These are phyloP conservation scores for Camelus bactrianus DNA, from an alignment of 2,113 vertebrate species.

Conservation along the genomic window DNA sequence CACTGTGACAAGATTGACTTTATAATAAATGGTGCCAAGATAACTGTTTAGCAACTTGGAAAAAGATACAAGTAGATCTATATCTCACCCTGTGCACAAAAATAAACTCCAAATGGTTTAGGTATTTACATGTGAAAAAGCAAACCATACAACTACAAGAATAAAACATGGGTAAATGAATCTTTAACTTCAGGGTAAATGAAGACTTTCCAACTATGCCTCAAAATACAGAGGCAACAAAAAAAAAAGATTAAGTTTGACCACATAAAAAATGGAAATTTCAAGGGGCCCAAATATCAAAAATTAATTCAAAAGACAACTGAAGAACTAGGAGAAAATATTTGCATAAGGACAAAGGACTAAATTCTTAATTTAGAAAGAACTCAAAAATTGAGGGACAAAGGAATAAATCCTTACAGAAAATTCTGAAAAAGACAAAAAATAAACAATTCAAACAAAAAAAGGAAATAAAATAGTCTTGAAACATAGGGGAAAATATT, in stretches of 20 bases:
- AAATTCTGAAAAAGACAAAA: neutral
- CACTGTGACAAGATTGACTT: neutral
- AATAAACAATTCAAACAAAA: neutral
- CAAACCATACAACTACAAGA: neutral
- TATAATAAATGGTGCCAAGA: neutral
- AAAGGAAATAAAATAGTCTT: neutral
- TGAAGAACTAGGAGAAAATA: neutral
- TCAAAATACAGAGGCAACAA: neutral
- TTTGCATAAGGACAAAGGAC: neutral
- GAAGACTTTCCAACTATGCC: neutral
- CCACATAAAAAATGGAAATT: conserved; percentile 14
- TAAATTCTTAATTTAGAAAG: neutral
- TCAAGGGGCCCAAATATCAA: neutral
- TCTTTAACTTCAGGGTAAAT: neutral
- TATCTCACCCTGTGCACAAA: neutral
- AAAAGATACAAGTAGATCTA: neutral
- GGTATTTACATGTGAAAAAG: neutral
- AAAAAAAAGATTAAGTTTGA: neutral
- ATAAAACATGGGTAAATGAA: neutral
- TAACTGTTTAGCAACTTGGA: neutral
- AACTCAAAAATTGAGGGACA: neutral
- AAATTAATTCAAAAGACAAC: neutral
- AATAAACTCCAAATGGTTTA: neutral
- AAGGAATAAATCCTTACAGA: neutral
- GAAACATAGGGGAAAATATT: neutral